Evolutionary conservation across 1,140 invertebrate species (phyloP), one percentile per base, ranked within the genome.

Genomic region (Macrobrachium nipponense): DNA sequence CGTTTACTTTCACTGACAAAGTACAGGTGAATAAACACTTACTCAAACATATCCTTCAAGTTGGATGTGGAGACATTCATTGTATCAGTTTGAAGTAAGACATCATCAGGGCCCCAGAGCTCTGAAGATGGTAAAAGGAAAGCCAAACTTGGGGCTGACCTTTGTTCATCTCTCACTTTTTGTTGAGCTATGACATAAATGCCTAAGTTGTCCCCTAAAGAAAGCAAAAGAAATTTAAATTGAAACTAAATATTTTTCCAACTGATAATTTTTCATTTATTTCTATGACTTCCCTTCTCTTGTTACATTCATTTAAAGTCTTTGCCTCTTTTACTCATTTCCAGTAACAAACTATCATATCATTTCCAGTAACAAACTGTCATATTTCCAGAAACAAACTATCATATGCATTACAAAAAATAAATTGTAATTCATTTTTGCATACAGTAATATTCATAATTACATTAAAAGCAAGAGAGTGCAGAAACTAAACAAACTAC

Each of bases 111-210:
- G 89, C 94, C 94, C 98, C 98, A 99, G 90, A 98, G 96, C 20
- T 95, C 91, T 76, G 94, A 93, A 14, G 95, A 97, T 0, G 98
- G 98, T 90, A 99, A 92, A 11, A 99, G 92, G 94, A 96, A 99
- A 7, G 98, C 96, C 6, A 98, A 94, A 90, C 97, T 98, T 0
- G 98, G 96, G 90, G 95, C 96, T n/a, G 97, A 97, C 86, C 98
- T 95, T 92, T 99, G 98, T 92, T 98, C 95, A 73, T 94, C 92
- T 85, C 96, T 94, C 61, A 99, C 92, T 68, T 94, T 94, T 89
- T 94, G 94, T 72, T 96, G 94, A 81, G 95, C 94, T 58, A 99
- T 91, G 80, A 98, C 93, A 89, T 94, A 95, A 5, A 97, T 95
- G 78, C 97, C 97, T 79, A 99, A 93, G 91, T 98, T 95, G 91